Percentiles rank a stretch among this genome's conserved stretches.
phyloP scores from a whole-genome alignment of 2,113 vertebrate species.

The Erythrocebus patas region DNA sequence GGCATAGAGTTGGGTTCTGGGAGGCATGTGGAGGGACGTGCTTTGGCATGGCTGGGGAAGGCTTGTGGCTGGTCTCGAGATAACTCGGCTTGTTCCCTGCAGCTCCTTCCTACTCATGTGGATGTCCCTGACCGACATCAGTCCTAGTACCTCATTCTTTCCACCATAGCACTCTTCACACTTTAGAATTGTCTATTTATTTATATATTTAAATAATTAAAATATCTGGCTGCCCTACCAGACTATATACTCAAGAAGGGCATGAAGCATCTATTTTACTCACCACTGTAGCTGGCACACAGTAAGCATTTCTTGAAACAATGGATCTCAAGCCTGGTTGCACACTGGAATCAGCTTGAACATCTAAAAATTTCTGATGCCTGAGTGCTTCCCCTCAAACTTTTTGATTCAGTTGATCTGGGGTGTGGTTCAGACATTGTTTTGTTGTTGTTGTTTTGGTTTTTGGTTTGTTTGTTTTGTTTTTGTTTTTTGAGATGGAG shows the following conservation, averaged over 20 bases:
- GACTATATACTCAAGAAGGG: too few species aligned
- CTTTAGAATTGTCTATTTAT: background rate
- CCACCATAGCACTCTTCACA: accelerated
- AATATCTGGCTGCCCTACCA: background rate
- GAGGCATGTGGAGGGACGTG: background rate
- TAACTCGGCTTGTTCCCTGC: background rate
- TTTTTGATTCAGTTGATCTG: background rate
- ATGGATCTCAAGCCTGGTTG: background rate
- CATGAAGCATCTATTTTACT: background rate
- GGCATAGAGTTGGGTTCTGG: background rate
- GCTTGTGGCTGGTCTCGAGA: too few species aligned
- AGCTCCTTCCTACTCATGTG: background rate
- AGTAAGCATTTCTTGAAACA: background rate
- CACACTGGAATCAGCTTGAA: background rate
- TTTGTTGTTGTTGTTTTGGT: background rate
- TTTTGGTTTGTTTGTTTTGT: too few species aligned
- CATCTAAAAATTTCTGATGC: background rate
- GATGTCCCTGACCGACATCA: accelerated
- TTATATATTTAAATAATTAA: background rate
- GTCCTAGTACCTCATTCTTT: background rate
- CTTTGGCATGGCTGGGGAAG: accelerated
- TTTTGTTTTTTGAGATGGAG: too few species aligned
- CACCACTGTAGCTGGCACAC: background rate
- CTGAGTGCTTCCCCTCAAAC: background rate
- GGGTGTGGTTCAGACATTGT: too few species aligned